Conservation (phyloP, 2,797 vertebrate genomes). For the Coregonus sp. region DNA sequence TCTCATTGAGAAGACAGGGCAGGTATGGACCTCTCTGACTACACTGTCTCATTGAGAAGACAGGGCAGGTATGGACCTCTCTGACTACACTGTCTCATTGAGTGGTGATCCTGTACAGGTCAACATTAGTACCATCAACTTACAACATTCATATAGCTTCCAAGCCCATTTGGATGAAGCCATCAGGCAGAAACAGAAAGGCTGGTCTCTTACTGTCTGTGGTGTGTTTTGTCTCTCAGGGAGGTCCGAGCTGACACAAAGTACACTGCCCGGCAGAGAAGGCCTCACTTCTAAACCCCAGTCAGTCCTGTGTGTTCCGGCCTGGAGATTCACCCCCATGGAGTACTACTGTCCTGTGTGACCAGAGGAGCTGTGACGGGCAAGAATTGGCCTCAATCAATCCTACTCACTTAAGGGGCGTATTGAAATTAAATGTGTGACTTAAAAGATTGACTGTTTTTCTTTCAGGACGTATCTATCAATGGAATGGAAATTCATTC, state of each 20-base stretch:
- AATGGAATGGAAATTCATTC: too few species aligned
- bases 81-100: too few species aligned
- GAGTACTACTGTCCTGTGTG: neutral
- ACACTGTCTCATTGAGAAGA: too few species aligned
- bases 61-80: too few species aligned
- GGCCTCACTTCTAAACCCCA: conserved; percentile 83
- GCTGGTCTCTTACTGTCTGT: neutral
- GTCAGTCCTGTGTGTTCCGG: conserved; percentile 35
- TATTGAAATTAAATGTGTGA: neutral
- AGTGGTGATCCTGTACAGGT: too few species aligned
- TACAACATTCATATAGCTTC: neutral
- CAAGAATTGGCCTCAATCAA: neutral
- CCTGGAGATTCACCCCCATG: neutral
- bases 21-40: too few species aligned
- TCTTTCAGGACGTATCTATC: too few species aligned
- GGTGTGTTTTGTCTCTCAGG: conserved; percentile 66
- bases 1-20: too few species aligned
- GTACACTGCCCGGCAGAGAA: conserved; percentile 90
- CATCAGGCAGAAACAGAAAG: neutral
- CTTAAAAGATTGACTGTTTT: neutral
- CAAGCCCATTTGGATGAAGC: neutral
- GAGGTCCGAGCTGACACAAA: conserved; percentile 89
- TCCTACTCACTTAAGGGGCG: neutral
- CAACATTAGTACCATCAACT: too few species aligned
- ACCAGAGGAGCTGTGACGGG: neutral